phyloP scores from a whole-genome alignment of 2,888 invertebrate genomes.

The Rhorus exstirpatorius region DNA sequence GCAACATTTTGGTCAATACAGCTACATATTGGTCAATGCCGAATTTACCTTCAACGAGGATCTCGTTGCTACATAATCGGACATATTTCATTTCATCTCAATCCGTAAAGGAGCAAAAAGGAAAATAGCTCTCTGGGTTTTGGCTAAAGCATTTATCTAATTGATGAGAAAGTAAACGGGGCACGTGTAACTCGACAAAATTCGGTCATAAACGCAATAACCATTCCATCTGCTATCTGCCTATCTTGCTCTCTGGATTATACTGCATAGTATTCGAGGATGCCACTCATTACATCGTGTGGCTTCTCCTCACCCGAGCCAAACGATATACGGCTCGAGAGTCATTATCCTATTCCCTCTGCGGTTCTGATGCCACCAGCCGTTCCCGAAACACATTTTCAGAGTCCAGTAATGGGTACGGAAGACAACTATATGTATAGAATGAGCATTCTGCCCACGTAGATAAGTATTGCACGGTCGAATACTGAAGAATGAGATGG shows the following conservation, averaged over 20 bases:
- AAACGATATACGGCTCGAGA: constrained; percentile 27
- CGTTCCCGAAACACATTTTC: constrained; percentile 20
- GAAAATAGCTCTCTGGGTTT: not conserved
- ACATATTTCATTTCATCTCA: too few species aligned
- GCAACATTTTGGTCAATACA: not conserved
- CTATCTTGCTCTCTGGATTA: constrained; percentile 12
- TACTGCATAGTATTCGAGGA: constrained; percentile 38
- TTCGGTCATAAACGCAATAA: constrained; percentile 10
- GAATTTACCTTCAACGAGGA: not conserved
- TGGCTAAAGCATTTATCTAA: not conserved
- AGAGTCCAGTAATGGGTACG: not conserved
- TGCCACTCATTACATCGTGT: constrained; percentile 40
- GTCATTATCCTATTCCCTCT: constrained; percentile 48
- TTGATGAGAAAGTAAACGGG: not conserved
- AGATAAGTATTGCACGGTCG: not conserved
- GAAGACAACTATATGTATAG: constrained; percentile 1
- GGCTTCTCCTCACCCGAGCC: constrained; percentile 14
- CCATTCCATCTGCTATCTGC: constrained; percentile 9
- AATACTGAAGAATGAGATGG: constrained; percentile 3
- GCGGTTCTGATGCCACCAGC: not conserved
- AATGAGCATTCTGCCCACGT: constrained; percentile 14
- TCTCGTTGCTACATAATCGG: too few species aligned
- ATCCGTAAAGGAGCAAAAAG: not conserved
- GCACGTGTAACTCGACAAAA: not conserved
- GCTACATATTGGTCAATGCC: not conserved